Evolutionary conservation across 2,888 invertebrate genomes (phyloP).

Genomic region (Coecobrya sp.): DNA sequence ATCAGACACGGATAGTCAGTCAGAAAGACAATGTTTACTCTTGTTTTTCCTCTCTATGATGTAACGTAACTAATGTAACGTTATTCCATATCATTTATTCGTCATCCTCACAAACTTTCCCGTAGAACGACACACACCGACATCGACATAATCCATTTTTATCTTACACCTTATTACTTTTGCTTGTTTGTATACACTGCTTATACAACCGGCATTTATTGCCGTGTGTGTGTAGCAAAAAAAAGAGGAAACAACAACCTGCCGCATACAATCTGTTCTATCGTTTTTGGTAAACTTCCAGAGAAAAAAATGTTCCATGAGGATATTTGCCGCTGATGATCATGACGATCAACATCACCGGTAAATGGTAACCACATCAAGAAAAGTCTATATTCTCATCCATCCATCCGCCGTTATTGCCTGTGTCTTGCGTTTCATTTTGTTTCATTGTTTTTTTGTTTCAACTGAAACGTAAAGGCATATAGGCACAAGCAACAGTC

Average conservation of each 20-base stretch:
- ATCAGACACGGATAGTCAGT: background rate
- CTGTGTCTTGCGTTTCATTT: background rate
- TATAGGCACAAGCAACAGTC: conserved; percentile 40
- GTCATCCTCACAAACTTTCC: conserved; percentile 5
- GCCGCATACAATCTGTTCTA: conserved; percentile 66
- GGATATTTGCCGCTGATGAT: background rate
- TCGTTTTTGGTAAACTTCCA: conserved; percentile 41
- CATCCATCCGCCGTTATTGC: conserved; percentile 3
- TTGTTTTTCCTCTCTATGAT: background rate
- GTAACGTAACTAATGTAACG: conserved; percentile 9
- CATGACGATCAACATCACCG: conserved; percentile 25
- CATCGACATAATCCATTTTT: conserved; percentile 37
- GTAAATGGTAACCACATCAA: conserved; percentile 8
- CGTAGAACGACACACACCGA: background rate
- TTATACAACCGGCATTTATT: background rate
- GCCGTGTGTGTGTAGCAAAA: background rate
- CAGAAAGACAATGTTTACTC: background rate
- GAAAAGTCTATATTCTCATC: background rate
- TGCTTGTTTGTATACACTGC: background rate
- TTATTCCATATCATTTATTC: conserved; percentile 21
- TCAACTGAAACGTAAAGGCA: background rate
- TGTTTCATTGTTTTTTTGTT: background rate
- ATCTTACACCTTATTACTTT: conserved; percentile 23
- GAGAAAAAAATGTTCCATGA: conserved; percentile 29
- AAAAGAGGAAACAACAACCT: conserved; percentile 52